A percentile compares a stretch with the other conserved stretches of the same genome.
phyloP scores from a whole-genome alignment of 2,888 invertebrate species.

The Plusia festucae region DNA sequence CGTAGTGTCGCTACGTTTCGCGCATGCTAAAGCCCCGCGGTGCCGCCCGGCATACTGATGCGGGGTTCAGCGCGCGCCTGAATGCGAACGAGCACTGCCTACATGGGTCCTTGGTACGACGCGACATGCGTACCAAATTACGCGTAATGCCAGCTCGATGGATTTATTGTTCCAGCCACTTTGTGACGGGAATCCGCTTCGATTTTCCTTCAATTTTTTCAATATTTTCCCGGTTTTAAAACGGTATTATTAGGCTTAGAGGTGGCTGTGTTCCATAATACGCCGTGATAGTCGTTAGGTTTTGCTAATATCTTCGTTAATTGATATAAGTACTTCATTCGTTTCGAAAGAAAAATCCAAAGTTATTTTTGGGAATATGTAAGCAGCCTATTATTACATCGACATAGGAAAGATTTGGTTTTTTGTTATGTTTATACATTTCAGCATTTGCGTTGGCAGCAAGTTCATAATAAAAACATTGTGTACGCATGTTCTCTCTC shows the following conservation, averaged over 20 bases:
- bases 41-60: slow-evolving; percentile 72
- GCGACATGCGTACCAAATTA: slow-evolving; percentile 61
- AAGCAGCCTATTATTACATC: slow-evolving; percentile 9
- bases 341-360: background rate
- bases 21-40: slow-evolving; percentile 70
- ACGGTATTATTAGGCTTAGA: slow-evolving; percentile 34
- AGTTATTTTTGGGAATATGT: slow-evolving; percentile 1
- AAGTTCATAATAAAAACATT: slow-evolving; percentile 3
- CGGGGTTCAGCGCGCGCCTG: slow-evolving; percentile 57
- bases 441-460: slow-evolving; percentile 9
- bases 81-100: slow-evolving; percentile 70
- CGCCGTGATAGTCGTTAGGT: background rate
- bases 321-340: background rate
- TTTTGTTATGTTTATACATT: background rate
- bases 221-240: slow-evolving; percentile 44
- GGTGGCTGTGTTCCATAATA: slow-evolving; percentile 13
- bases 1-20: slow-evolving; percentile 82
- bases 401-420: slow-evolving; percentile 4
- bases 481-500: background rate
- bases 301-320: background rate
- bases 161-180: slow-evolving; percentile 69
- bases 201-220: slow-evolving; percentile 60
- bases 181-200: slow-evolving; percentile 60
- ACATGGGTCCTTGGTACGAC: slow-evolving; percentile 68
- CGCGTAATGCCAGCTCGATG: slow-evolving; percentile 65